Evolutionary conservation across 2,888 invertebrate genomes (phyloP), one percentile per base, ranked within the genome.

Genomic region (Proisotoma minuta): DNA sequence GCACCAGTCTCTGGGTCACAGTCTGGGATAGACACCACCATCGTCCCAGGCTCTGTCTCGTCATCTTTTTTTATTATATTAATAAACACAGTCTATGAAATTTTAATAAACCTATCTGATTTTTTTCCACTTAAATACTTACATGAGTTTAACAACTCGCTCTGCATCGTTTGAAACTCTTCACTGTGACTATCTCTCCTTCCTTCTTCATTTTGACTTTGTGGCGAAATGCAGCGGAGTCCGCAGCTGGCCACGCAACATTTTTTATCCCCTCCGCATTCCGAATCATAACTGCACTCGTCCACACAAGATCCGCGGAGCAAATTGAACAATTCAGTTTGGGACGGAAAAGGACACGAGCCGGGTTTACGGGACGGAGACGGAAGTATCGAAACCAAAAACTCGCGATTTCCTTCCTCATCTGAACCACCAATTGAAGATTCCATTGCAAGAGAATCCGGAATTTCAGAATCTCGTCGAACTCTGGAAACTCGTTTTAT

Each of bases 21-120:
- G 20, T 71, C 69, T 1, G 77, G 77, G 10, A 75, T 73, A 18
- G 72, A 56, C 15, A 75, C 70, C 22, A 74, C 61, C 76, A 77
- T 75, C 18, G 62, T 65, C 18, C 60, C 34, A 22, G 66, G 61
- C 28, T 64, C 66, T 15, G 60, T 34, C 8, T 60, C 43, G 15
- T 63, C 66, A 1, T 63, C 66, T 34, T 58, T 62, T 22, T 68
- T 20, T 43, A n/a, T 51, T 27, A n/a, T 51, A 2, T 10, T 26
- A 24, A 51, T 26, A 24, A 27, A 15, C 28, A 34, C 34, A 34
- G 15, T 34, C 34, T 10, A 34, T 34, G 15, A 34, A 8, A 10
- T 10, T 10, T 34, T 15, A 34, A 34, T 34, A 8, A 34, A 34
- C 34, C 8, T 15, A 34, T 15, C n/a, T n/a, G 34, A 34, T 34